A percentile compares a stretch with the other conserved stretches of the same genome.
Evolutionary conservation across 2,113 vertebrate species (phyloP).

Genomic region (Clarias macrocephalus): DNA sequence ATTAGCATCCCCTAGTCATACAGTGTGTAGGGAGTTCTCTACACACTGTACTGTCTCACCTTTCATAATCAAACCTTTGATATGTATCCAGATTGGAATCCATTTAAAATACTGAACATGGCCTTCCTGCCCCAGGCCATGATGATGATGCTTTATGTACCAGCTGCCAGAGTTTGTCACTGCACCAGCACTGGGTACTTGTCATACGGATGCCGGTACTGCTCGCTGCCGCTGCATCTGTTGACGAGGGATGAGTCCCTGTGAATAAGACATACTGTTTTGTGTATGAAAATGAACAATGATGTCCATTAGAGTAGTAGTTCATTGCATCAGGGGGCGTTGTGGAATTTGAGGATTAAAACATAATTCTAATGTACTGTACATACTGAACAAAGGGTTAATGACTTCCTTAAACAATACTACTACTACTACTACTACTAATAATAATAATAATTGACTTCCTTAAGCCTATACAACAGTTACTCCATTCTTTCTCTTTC

Average conservation of each 20-base stretch:
- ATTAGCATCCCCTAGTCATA: background rate
- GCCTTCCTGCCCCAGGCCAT: conserved; percentile 7
- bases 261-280: background rate
- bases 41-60: background rate
- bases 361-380: background rate
- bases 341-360: background rate
- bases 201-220: background rate
- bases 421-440: background rate
- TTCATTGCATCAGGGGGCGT: background rate
- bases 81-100: background rate
- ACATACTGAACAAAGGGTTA: background rate
- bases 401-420: background rate
- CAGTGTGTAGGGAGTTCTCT: background rate
- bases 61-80: background rate
- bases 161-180: background rate
- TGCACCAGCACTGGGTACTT: background rate
- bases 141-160: background rate
- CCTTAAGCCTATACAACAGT: background rate
- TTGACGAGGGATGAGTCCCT: background rate
- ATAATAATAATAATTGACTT: background rate
- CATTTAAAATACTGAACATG: conserved; percentile 10
- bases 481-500: background rate
- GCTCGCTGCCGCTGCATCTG: background rate
- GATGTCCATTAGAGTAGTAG: background rate
- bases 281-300: background rate